These are phyloP conservation scores for Oscheius sp. DNA, from an alignment of 1,140 invertebrate species.

Conservation along the genomic window DNA sequence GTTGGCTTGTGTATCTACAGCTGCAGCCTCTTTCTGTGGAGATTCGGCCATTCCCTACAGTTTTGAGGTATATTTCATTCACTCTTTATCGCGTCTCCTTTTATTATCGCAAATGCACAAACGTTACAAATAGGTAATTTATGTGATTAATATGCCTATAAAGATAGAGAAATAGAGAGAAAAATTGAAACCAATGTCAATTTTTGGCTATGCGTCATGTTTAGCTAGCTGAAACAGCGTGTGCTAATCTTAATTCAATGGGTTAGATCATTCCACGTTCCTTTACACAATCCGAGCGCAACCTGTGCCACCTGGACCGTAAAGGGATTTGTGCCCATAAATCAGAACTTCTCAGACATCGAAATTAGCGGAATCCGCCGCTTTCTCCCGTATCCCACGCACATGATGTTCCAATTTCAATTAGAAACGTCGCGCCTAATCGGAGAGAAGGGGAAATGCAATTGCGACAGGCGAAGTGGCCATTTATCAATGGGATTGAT, in stretches of 20 bases:
- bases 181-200: not conserved
- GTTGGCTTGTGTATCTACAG: too few relatives aligned
- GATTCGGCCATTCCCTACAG: constrained; percentile 51
- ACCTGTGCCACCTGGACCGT: too few relatives aligned
- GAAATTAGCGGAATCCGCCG: too few relatives aligned
- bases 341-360: too few relatives aligned
- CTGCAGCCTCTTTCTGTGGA: constrained; percentile 53
- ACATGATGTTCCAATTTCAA: not conserved
- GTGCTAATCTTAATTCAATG: too few relatives aligned
- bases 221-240: not conserved
- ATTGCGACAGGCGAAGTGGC: not conserved
- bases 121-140: not conserved
- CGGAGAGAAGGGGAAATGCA: not conserved
- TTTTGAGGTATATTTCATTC: constrained; percentile 43
- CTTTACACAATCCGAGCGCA: too few relatives aligned
- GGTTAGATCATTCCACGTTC: too few relatives aligned
- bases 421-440: not conserved
- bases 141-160: too few relatives aligned
- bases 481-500: not conserved
- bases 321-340: too few relatives aligned
- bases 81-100: too few relatives aligned
- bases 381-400: not conserved
- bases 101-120: not conserved
- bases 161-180: not conserved
- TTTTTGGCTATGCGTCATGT: not conserved